Evolutionary conservation across 2,797 vertebrate species (phyloP), one percentile per base, ranked within the genome.

Genomic region (Acropternis orthonyx): DNA sequence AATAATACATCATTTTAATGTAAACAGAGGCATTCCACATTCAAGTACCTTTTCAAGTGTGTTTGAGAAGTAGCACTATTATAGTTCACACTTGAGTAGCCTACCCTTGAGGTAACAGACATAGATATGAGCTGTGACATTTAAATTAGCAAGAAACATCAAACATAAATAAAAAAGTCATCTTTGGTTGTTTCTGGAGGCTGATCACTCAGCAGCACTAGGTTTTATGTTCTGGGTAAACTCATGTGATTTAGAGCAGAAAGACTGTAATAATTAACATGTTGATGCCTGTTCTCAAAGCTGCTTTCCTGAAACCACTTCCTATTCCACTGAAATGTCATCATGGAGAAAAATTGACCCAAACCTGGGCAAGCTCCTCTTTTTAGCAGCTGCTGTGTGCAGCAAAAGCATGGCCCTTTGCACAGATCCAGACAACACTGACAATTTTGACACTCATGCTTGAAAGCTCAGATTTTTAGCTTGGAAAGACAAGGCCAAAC

Each of bases 41-140:
- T 39, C 85, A 93, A 91, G 67, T 52, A 84, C 37, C 55, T 86
- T 92, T 82, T 81, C 88, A 79, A 92, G 67, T 79, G 36, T 54
- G 67, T 83, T 83, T 89, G 91, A 95, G 91, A 91, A 84, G 82
- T 52, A 73, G 77, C 73, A 68, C 89, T 75, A 88, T 93, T 95
- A 86, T 18, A 73, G 92, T 91, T 94, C 92, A 96, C 95, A 95
- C 89, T 89, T 92, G 87, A 95, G 77, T 94, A 91, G 26, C 85
- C 92, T 96, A 96, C 85, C 95, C 95, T 97, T 95, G 92, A 96
- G 79, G 79, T 88, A 96, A 88, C 92, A 96, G 82, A 73, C 89
- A 88, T 90, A 92, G 92, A 96, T 93, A 94, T 65, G 48, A 86
- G 95, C 85, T 52, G 79, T 92, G 92, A 95, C 93, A 92, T 90